Evolutionary conservation across 2,113 vertebrate species (phyloP).

Genomic region (Neogale vison): DNA sequence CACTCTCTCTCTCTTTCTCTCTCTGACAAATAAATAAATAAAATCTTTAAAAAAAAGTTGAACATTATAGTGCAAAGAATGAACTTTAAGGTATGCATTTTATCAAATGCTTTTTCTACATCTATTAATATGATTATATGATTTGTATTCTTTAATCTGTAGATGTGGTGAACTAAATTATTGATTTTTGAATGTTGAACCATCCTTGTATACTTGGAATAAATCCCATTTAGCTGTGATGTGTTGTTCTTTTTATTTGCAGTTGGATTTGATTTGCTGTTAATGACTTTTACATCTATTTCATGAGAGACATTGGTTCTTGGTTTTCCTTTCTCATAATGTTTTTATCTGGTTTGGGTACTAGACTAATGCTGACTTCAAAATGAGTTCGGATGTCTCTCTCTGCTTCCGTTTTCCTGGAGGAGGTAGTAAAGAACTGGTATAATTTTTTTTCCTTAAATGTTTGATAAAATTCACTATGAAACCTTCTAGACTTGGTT

Average conservation of each 20-base stretch:
- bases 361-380: not conserved
- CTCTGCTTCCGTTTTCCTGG: not conserved
- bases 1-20: too few relatives aligned
- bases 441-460: not conserved
- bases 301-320: not conserved
- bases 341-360: not conserved
- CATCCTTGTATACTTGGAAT: not conserved
- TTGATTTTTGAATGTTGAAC: not conserved
- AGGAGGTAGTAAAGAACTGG: not conserved
- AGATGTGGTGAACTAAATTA: not conserved
- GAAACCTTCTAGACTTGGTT: not conserved
- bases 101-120: not conserved
- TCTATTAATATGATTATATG: not conserved
- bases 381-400: not conserved
- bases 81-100: not conserved
- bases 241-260: not conserved
- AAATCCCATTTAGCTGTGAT: not conserved
- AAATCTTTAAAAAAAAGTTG: not conserved
- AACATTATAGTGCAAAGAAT: not conserved
- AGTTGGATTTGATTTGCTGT: not conserved
- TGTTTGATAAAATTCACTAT: not conserved
- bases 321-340: not conserved
- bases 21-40: not conserved
- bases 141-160: not conserved
- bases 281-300: not conserved